Base-by-base conservation (phyloP, 2,113 vertebrate species). In the Azemiops feae region DNA sequence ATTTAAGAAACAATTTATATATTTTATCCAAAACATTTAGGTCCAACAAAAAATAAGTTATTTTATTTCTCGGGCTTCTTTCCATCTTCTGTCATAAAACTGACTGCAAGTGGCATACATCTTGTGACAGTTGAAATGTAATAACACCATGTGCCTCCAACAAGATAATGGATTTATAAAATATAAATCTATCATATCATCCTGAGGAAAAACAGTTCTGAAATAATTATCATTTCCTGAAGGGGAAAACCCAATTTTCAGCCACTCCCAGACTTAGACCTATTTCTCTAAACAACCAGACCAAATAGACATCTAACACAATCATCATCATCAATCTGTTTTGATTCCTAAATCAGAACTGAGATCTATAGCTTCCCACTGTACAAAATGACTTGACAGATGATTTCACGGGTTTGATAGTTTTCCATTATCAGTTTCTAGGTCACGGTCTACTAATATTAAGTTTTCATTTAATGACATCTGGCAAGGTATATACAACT, bases 381-480 rank as follows among this genome's bases (percentile, higher is more conserved):
- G 0, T 0, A 16, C 74, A 43, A 89, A 54, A 85, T 64, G 43
- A 27, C 5, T 34, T 87, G 85, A 45, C 25, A 91, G 39, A 58
- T 57, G 54, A 34, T 69, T 69, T 69, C 22, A 10, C 14, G 10
- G 30, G 20, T 86, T 87, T 53, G 43, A 87, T 39, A 30, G 20
- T 45, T 45, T 54, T 20, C 58, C 58, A 74, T 45, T 50, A 10
- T 88, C 47, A 27, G 47, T 88, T 60, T 92, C 30, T 92, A 34
- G n/a, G 47, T 92, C 58, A 53, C 52, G 27, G 53, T 88, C 12
- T 53, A 39, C 22, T 88, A 45, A 34, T 60, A 20, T 69, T 81
- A 43, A 34, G 47, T 92, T 64, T 92, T 86, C n/a, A 69, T 88
- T 87, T 88, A 92, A 58, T 53, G 86, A 27, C 58, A 92, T 87